phyloP scores from a whole-genome alignment of 2,113 vertebrate genomes.

The Elanus axillaris region DNA sequence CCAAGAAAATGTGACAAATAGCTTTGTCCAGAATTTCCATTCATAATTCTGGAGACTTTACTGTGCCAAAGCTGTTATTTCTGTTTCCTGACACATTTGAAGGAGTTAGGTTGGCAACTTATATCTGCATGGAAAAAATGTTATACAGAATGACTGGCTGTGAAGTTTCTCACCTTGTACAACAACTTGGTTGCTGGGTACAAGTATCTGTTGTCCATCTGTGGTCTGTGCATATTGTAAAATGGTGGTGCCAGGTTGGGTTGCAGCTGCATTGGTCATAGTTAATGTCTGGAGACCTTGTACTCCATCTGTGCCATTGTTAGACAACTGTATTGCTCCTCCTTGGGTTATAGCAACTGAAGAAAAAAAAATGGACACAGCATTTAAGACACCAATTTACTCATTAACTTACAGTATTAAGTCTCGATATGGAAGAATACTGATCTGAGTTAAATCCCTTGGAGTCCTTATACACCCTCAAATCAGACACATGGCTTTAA shows the following conservation, averaged over 20 bases:
- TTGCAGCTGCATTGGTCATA: conserved; percentile 89
- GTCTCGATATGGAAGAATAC: background rate
- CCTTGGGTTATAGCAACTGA: conserved; percentile 97
- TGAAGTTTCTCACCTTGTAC: conserved; percentile 87
- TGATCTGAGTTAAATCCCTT: background rate
- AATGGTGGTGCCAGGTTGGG: conserved; percentile 91
- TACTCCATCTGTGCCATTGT: conserved; percentile 95
- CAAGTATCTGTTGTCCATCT: conserved; percentile 96
- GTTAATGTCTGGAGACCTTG: conserved; percentile 95
- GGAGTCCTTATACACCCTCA: background rate
- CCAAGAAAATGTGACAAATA: background rate
- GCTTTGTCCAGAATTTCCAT: background rate
- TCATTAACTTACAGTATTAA: conserved; percentile 7
- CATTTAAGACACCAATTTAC: conserved; percentile 41
- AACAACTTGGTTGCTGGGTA: conserved; percentile 98
- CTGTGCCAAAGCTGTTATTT: background rate
- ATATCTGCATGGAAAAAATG: background rate
- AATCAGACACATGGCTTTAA: background rate
- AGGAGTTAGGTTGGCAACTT: background rate
- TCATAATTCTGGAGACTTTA: background rate
- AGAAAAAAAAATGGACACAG: conserved; percentile 22
- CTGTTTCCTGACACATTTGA: conserved; percentile 1
- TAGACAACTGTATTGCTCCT: conserved; percentile 95
- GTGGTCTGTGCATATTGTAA: conserved; percentile 98
- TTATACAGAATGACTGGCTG: background rate